phyloP scores from a whole-genome alignment of 1,140 invertebrate genomes.

The Zaprionus africanus region DNA sequence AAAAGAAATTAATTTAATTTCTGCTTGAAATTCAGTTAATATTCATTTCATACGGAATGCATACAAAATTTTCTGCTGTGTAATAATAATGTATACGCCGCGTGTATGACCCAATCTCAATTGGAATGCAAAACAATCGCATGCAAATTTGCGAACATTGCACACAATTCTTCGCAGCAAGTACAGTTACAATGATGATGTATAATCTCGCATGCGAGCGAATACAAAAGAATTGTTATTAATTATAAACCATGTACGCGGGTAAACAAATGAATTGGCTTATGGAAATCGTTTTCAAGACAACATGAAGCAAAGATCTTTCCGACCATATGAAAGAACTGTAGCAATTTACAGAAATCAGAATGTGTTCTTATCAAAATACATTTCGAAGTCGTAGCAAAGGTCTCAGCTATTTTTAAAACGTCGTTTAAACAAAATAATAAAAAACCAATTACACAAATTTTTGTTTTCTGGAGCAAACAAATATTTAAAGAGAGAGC shows the following conservation, averaged over 20 bases:
- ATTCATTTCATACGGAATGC: too few relatives aligned
- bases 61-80: neutral
- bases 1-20: too few relatives aligned
- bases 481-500: slow-evolving; percentile 51
- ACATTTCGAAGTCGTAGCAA: slow-evolving; percentile 50
- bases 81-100: slow-evolving; percentile 4
- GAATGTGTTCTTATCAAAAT: slow-evolving; percentile 50
- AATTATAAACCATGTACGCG: slow-evolving; percentile 1
- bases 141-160: slow-evolving; percentile 4
- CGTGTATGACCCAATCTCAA: slow-evolving; percentile 5
- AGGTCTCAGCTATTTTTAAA: slow-evolving; percentile 68
- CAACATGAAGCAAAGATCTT: too few relatives aligned
- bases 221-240: slow-evolving; percentile 3
- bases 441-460: slow-evolving; percentile 9
- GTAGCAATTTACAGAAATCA: neutral
- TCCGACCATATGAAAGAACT: too few relatives aligned
- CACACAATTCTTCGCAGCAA: slow-evolving; percentile 6
- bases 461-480: slow-evolving; percentile 41
- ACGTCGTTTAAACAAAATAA: neutral
- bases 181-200: slow-evolving; percentile 4
- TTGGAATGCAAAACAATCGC: slow-evolving; percentile 6
- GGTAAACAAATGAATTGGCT: neutral
- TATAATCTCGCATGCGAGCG: neutral
- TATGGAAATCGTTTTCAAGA: neutral
- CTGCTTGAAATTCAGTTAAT: too few relatives aligned